A percentile compares a stretch with the other conserved stretches of the same genome.
These are phyloP conservation scores for Xanthorhoe spadicearia DNA, from an alignment of 2,888 invertebrate species.

Conservation along the genomic window DNA sequence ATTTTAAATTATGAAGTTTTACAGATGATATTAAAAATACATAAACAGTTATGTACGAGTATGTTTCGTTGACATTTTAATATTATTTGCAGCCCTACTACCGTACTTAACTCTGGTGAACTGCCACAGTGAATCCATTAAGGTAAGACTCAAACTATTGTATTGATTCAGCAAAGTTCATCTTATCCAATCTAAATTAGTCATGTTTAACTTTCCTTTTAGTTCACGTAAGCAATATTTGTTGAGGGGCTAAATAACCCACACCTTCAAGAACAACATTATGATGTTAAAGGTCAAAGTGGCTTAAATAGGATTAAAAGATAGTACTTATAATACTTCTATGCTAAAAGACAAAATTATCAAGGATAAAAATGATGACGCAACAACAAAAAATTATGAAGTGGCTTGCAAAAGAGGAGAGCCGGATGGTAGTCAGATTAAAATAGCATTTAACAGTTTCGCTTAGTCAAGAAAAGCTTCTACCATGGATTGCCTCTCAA, in stretches of 20 bases:
- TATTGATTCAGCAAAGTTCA: neutral
- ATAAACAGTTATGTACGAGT: neutral
- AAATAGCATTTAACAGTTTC: too few species aligned
- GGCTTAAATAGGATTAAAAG: neutral
- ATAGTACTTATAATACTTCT: neutral
- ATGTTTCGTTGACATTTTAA: neutral
- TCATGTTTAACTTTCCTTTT: neutral
- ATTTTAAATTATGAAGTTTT: too few species aligned
- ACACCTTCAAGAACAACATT: neutral
- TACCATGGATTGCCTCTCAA: too few species aligned
- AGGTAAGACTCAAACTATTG: slow-evolving; percentile 54
- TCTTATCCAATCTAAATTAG: slow-evolving; percentile 1
- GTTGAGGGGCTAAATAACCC: neutral
- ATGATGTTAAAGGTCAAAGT: neutral
- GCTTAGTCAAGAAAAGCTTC: too few species aligned
- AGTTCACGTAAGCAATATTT: neutral
- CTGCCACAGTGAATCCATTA: slow-evolving; percentile 72
- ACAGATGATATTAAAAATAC: neutral
- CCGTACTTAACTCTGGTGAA: slow-evolving; percentile 54
- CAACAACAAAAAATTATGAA: too few species aligned
- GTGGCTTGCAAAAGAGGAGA: too few species aligned
- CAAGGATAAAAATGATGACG: too few species aligned
- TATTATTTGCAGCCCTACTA: slow-evolving; percentile 54
- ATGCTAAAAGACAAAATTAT: neutral
- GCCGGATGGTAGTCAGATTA: too few species aligned